These are phyloP conservation scores for Holocentrus rufus DNA, from an alignment of 2,797 vertebrate species.

Conservation along the genomic window DNA sequence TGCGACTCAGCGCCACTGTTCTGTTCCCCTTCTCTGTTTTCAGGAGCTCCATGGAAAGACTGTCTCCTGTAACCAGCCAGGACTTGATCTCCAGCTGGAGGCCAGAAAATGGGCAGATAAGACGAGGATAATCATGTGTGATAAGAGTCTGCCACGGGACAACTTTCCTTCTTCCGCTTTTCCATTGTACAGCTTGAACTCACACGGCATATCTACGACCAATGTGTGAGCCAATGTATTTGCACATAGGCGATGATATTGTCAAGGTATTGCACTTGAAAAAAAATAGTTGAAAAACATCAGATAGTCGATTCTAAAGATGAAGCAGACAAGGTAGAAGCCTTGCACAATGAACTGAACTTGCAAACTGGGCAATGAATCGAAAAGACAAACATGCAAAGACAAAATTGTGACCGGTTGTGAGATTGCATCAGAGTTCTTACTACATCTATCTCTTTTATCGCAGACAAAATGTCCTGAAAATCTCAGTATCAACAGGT, in stretches of 20 bases:
- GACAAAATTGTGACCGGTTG: no score
- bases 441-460: background rate
- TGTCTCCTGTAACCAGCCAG: conserved; percentile 96
- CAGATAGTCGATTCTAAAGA: background rate
- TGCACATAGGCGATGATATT: background rate
- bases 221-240: background rate
- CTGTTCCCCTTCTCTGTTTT: conserved; percentile 91
- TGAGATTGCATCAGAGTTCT: no score
- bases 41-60: conserved; percentile 93
- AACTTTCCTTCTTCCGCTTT: background rate
- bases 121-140: background rate
- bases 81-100: conserved; percentile 94
- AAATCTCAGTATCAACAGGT: background rate
- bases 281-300: background rate
- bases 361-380: no score
- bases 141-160: background rate
- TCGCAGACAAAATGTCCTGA: background rate
- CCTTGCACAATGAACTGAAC: background rate
- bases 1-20: conserved; percentile 84
- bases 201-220: background rate
- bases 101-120: conserved; percentile 38
- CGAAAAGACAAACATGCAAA: no score
- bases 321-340: background rate
- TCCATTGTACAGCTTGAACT: background rate
- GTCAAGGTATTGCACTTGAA: background rate